These are phyloP conservation scores for Axis porcinus DNA, from an alignment of 2,113 vertebrate genomes.

Conservation along the genomic window DNA sequence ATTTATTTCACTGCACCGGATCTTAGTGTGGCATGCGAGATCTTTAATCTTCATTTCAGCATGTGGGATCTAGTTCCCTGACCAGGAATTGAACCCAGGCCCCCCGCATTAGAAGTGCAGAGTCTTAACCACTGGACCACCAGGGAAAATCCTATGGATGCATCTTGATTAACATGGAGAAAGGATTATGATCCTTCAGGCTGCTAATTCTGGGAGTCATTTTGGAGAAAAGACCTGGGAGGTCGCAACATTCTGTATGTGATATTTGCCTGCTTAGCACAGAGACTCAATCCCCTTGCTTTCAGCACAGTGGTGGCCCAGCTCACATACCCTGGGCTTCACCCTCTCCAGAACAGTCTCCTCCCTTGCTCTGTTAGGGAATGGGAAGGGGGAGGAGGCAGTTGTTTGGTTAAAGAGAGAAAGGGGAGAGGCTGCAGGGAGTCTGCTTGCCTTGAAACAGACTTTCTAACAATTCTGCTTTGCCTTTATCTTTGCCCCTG, in stretches of 20 bases:
- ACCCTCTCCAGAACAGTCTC: not conserved
- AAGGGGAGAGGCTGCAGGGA: not conserved
- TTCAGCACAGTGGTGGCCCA: not conserved
- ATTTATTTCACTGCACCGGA: accelerated
- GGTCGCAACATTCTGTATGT: not conserved
- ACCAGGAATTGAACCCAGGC: not conserved
- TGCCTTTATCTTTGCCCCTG: not conserved
- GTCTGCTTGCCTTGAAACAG: not conserved
- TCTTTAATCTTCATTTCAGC: not conserved
- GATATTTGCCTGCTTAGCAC: not conserved
- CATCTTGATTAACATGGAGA: not conserved
- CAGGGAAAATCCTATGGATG: not conserved
- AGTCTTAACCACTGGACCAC: not conserved
- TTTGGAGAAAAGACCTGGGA: not conserved
- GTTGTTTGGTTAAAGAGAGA: not conserved
- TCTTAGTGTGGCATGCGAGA: not conserved
- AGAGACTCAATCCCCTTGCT: not conserved
- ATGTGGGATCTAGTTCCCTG: not conserved
- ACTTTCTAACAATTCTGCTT: not conserved
- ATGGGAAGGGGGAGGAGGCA: not conserved
- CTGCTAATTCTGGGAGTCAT: not conserved
- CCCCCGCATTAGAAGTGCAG: not conserved
- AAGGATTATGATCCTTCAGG: not conserved
- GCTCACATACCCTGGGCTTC: not conserved
- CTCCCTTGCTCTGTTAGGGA: accelerated